A percentile compares a stretch with the other conserved stretches of the same genome.
Conservation (phyloP, 1,140 invertebrate genomes). For the Lepidostoma basale region DNA sequence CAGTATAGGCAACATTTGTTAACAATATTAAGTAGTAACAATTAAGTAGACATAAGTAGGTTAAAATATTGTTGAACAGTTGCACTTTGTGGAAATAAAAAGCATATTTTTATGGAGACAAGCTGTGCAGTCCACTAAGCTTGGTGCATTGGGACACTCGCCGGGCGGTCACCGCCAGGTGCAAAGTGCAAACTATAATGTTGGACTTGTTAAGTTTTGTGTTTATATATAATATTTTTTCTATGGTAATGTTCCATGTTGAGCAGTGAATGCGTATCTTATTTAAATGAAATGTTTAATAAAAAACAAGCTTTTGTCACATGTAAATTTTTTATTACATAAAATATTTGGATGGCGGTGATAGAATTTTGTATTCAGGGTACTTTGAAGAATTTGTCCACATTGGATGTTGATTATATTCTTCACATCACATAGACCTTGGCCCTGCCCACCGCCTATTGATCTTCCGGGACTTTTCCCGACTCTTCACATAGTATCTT, state of each 20-base stretch:
- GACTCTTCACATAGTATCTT: too few relatives aligned
- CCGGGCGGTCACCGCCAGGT: neutral
- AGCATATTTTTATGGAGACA: neutral
- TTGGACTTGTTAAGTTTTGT: constrained; percentile 25
- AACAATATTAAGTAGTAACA: constrained; percentile 28
- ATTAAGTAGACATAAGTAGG: constrained; percentile 26
- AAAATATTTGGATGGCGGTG: too few relatives aligned
- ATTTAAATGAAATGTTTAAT: too few relatives aligned
- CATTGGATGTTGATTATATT: too few relatives aligned
- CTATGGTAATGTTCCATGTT: constrained; percentile 20
- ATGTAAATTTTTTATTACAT: too few relatives aligned
- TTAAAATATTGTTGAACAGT: constrained; percentile 32
- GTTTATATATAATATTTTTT: constrained; percentile 22
- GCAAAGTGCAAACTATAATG: constrained; percentile 23
- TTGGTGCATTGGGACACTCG: neutral
- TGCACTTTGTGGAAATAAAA: constrained; percentile 30
- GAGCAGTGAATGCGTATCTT: neutral
- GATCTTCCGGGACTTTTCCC: too few relatives aligned
- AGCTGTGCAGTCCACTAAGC: neutral
- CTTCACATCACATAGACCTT: too few relatives aligned
- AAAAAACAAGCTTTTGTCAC: too few relatives aligned
- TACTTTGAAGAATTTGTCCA: too few relatives aligned
- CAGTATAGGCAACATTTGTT: constrained; percentile 27
- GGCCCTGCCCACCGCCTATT: too few relatives aligned
- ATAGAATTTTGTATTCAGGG: too few relatives aligned